phyloP scores from a whole-genome alignment of 2,888 invertebrate species.

The Isoperla grammatica region DNA sequence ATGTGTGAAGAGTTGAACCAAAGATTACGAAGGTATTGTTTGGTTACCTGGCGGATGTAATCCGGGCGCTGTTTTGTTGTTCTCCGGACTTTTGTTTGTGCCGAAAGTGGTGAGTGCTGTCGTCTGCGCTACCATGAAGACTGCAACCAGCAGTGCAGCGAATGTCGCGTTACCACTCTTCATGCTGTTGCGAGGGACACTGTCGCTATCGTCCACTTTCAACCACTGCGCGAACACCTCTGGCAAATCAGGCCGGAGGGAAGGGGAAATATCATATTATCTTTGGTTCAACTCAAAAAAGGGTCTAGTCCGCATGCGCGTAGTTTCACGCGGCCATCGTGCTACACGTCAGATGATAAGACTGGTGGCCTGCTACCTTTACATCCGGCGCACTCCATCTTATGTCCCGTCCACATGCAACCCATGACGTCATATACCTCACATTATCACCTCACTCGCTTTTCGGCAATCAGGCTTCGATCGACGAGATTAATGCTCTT shows the following conservation, averaged over 20 bases:
- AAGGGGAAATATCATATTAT: no score
- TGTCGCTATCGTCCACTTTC: no score
- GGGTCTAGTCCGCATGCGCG: no score
- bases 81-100: slow-evolving; percentile 55
- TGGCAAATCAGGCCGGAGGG: no score
- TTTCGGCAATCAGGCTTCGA: no score
- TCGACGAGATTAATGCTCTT: no score
- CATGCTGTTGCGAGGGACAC: not conserved
- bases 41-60: slow-evolving; percentile 54
- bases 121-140: not conserved
- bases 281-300: no score
- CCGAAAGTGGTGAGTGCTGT: slow-evolving; percentile 62
- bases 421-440: not conserved
- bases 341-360: not conserved
- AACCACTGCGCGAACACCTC: no score
- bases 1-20: no score
- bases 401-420: slow-evolving; percentile 1
- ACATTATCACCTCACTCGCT: not conserved
- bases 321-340: not conserved
- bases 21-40: no score
- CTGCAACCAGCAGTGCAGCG: not conserved
- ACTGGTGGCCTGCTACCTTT: no score
- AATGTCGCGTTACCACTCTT: not conserved
- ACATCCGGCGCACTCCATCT: not conserved
- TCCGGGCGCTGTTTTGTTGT: slow-evolving; percentile 45